Evolutionary conservation across 2,888 invertebrate genomes (phyloP), one percentile per base, ranked within the genome.

Genomic region (Ametastegia equiseti): DNA sequence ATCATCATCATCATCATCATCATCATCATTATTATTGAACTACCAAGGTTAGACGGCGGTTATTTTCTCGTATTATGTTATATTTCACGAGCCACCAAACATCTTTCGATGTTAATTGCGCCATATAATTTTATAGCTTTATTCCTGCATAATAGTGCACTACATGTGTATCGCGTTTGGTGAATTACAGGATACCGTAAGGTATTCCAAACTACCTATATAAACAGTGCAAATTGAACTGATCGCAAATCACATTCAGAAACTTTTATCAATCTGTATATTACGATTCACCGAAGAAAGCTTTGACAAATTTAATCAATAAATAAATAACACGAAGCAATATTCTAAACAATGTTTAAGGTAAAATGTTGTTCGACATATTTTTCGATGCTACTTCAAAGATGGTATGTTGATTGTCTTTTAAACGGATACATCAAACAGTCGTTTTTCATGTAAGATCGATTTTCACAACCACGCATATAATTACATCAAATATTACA

Each of bases 91-190:
- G 3, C 67, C 9, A 39, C 11, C 7, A 67, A 39, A 39, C 39
- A 65, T 67, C 67, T 19, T 67, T 67, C 39, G 11, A 39, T 39
- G 36, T 67, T 67, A 15, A 67, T 67, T 67, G 39, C 39, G 67
- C 67, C 39, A 36, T 67, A 67, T 67, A 67, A 67, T 67, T 67
- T 67, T 67, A 39, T 39, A 39, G 67, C 39, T 11, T 60, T 60
- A 30, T 15, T 30, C 60, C 30, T 5, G 39, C 39, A 11, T 39
- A 19, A 39, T 36, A 39, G 39, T 39, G 39, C 11, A 36, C 5
- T 54, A 5, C 9, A 15, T 15, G 6, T 15, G n/a, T 54, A 54
- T 19, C 54, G 54, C 11, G 2, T 5, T 7, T 39, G 7, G n/a
- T 39, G 6, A 67, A 19, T n/a, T 65, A 23, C 23, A 27, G 65